Conservation (phyloP, 2,888 invertebrate species). For the Sycophila texana region DNA sequence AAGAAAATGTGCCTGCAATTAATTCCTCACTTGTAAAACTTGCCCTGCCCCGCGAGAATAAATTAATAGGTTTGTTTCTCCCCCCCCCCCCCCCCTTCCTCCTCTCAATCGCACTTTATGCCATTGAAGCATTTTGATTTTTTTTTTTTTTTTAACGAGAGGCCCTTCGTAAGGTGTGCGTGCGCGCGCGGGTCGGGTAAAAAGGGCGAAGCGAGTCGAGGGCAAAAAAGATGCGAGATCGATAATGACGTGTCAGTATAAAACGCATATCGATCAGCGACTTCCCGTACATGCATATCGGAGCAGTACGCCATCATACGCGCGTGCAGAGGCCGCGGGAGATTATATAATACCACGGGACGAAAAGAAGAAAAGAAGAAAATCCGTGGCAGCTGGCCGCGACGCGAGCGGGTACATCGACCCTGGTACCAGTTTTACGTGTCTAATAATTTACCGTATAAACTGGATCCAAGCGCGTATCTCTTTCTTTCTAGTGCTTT, state of each 20-base stretch:
- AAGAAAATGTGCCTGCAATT: constrained; percentile 1
- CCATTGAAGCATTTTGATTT: not conserved
- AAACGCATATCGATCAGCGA: constrained; percentile 18
- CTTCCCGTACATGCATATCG: constrained; percentile 10
- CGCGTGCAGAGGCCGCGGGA: not conserved
- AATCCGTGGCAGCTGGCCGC: constrained; percentile 49
- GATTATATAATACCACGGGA: constrained; percentile 39
- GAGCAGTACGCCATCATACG: no score
- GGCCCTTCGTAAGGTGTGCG: not conserved
- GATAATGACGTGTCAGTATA: constrained; percentile 8
- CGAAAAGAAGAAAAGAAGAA: constrained; percentile 54
- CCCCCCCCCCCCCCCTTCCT: no score
- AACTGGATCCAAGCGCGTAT: constrained; percentile 65
- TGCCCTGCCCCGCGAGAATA: not conserved
- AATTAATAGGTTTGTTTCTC: constrained; percentile 23
- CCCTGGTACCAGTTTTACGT: constrained; percentile 64
- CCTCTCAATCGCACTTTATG: not conserved
- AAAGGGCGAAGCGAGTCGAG: not conserved
- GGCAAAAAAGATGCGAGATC: not conserved
- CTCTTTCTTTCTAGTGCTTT: constrained; percentile 1
- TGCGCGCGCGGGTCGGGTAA: not conserved
- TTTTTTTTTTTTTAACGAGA: no score
- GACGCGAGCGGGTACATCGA: constrained; percentile 59
- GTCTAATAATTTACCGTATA: constrained; percentile 70
- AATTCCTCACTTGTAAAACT: constrained; percentile 21